Conservation (phyloP, 2,888 invertebrate genomes). For the Serrognathus titanus region DNA sequence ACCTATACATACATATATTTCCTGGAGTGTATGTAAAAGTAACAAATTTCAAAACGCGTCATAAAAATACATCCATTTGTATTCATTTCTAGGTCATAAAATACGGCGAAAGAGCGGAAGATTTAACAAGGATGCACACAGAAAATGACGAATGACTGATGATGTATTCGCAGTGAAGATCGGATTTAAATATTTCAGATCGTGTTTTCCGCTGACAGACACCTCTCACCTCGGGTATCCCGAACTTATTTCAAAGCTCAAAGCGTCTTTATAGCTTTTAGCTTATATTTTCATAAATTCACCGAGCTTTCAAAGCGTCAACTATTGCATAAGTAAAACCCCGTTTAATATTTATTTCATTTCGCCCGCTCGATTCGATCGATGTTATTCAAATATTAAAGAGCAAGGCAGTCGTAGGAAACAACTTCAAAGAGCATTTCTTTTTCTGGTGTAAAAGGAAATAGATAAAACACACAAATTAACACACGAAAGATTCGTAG, state of each 20-base stretch:
- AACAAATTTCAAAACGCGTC: too few species aligned
- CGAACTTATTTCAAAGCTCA: background rate
- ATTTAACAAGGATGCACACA: background rate
- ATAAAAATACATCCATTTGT: too few species aligned
- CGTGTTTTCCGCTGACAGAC: slow-evolving; percentile 1
- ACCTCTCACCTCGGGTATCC: background rate
- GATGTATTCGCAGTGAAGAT: slow-evolving; percentile 1
- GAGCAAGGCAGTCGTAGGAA: too few species aligned
- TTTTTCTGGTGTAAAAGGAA: too few species aligned
- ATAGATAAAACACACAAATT: too few species aligned
- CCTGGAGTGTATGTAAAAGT: too few species aligned
- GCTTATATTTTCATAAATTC: slow-evolving; percentile 6
- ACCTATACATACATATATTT: too few species aligned
- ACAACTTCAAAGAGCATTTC: too few species aligned
- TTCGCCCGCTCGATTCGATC: background rate
- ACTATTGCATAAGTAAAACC: slow-evolving; percentile 1
- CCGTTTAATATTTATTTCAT: background rate
- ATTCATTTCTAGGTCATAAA: too few species aligned
- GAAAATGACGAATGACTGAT: background rate
- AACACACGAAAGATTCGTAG: too few species aligned
- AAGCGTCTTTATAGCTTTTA: slow-evolving; percentile 1
- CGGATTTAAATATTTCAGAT: slow-evolving; percentile 4
- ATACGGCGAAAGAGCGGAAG: background rate
- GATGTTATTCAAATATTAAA: too few species aligned
- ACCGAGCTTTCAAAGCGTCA: background rate